A percentile compares a stretch with the other conserved stretches of the same genome.
These are phyloP conservation scores for Tipula unca DNA, from an alignment of 2,888 invertebrate species.

Conservation along the genomic window DNA sequence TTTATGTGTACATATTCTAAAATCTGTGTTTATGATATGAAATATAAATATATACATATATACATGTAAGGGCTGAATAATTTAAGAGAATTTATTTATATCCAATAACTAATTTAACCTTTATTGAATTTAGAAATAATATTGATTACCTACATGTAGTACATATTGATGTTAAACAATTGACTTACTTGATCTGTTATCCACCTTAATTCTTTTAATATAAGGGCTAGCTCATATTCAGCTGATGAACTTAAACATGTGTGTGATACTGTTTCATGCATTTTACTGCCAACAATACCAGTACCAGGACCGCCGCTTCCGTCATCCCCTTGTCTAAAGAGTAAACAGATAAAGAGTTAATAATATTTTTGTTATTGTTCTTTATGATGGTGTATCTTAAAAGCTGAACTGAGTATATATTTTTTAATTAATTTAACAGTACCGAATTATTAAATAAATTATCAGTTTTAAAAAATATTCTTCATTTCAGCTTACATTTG, in stretches of 20 bases:
- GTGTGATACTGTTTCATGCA: conserved; percentile 65
- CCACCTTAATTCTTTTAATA: conserved; percentile 86
- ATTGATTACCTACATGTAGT: no score
- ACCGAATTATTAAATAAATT: no score
- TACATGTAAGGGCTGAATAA: background rate
- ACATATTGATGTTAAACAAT: background rate
- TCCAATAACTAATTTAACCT: background rate
- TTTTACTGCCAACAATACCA: conserved; percentile 45
- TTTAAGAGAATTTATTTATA: background rate
- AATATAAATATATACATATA: background rate
- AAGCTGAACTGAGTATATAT: no score
- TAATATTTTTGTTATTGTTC: background rate
- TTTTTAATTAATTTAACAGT: no score
- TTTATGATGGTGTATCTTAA: no score
- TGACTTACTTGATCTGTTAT: conserved; percentile 72
- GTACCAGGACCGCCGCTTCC: conserved; percentile 33
- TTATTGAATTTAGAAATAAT: background rate
- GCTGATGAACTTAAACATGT: conserved; percentile 73
- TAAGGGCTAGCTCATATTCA: conserved; percentile 87
- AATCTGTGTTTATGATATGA: background rate
- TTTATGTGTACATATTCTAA: background rate
- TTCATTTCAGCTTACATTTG: no score
- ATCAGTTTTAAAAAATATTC: no score
- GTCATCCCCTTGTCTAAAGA: conserved; percentile 37
- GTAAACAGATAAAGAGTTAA: background rate